Base-by-base conservation (phyloP, 2,113 vertebrate species). In the Dipodomys ordii region DNA sequence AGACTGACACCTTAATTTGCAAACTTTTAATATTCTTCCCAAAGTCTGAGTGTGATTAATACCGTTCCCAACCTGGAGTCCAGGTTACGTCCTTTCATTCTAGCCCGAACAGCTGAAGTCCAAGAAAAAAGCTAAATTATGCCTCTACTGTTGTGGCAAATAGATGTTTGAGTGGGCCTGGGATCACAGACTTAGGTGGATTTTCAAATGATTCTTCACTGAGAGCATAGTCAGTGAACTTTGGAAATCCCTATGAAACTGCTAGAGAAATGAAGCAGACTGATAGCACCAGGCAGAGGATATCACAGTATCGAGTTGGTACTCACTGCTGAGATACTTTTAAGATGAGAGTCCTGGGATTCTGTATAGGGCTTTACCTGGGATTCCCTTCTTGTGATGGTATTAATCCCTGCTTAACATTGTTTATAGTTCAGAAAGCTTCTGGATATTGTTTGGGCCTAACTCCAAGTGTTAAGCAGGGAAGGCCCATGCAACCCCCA, bases 251-350 rank as follows among this genome's bases (percentile, higher is more conserved):
- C 35, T 19, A 25, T 13, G 22, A 15, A 39, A 27, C 64, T 53
- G 1, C 13, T 84, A 23, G 49, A 88, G 65, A 83, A 62, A 35
- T 19, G 60, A 35, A 39, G 39, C 12, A 28, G 60, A n/a, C 64
- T 39, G 1, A 23, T 16, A 72, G 46, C 57, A 19, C 7, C 39
- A 2, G 10, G 4, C 53, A 16, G 57, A 28, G 11, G 30, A 28
- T 1, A 44, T 68, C 65, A 67, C 15, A 19, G n/a, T 22, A 1
- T 10, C 27, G 9, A 1, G 7, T 20, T 60, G 15, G 0, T 28
- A 5, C 49, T 91, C 5, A 1, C 49, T 27, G 35, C 49, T n/a
- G 35, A 57, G 76, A 30, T 39, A n/a, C 20, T 69, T 62, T 28
- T 22, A 84, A 88, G 49, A 53, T 20, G 62, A 0, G 68, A 73